phyloP scores from a whole-genome alignment of 2,797 vertebrate genomes.

The Protonibea diacanthus region DNA sequence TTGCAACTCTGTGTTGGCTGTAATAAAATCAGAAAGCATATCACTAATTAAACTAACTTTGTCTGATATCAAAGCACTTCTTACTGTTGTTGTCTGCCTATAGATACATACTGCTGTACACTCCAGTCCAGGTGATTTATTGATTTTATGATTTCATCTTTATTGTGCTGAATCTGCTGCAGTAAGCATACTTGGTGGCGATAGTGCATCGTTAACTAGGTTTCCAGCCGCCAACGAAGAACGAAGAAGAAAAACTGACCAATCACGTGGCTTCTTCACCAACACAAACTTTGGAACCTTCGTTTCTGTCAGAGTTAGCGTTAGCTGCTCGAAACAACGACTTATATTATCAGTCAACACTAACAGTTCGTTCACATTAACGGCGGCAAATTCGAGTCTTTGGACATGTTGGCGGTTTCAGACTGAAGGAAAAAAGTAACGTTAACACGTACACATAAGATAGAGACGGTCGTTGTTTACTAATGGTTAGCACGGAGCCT shows the following conservation, averaged over 20 bases:
- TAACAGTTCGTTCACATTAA: too few relatives aligned
- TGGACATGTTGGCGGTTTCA: too few relatives aligned
- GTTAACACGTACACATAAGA: neutral
- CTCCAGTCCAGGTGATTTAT: neutral
- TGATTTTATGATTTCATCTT: too few relatives aligned
- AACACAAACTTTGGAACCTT: neutral
- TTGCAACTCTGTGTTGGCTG: too few relatives aligned
- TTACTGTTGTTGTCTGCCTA: neutral
- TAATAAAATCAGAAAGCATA: neutral
- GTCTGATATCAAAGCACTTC: neutral
- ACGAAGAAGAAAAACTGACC: constrained; percentile 22
- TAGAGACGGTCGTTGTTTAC: neutral
- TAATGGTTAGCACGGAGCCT: too few relatives aligned
- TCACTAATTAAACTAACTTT: neutral
- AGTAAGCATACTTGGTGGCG: constrained; percentile 5
- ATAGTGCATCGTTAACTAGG: fast-evolving
- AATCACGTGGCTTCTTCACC: neutral
- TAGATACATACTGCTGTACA: too few relatives aligned
- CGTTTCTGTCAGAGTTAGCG: fast-evolving
- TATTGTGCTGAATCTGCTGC: too few relatives aligned
- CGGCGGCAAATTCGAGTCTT: neutral
- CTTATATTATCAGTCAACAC: too few relatives aligned
- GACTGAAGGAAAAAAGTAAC: fast-evolving
- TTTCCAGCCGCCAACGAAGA: neutral
- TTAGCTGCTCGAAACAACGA: too few relatives aligned